Percentiles rank a stretch among this genome's conserved stretches.
These are phyloP conservation scores for Sterna hirundo DNA, from an alignment of 2,113 vertebrate species.

Conservation along the genomic window DNA sequence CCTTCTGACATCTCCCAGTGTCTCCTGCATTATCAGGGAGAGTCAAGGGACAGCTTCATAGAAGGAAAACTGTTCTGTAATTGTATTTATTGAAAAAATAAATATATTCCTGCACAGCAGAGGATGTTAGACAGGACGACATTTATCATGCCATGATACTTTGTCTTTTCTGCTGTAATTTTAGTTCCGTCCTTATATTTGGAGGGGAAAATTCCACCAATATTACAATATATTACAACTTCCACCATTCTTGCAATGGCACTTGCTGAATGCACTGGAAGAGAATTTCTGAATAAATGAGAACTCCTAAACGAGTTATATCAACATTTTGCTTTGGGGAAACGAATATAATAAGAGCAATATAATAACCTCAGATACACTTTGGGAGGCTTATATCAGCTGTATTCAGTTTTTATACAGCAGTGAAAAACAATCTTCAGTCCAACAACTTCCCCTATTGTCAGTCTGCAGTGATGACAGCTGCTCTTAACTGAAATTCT, in stretches of 20 bases:
- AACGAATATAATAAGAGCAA: slow-evolving; percentile 51
- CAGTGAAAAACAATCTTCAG: slow-evolving; percentile 48
- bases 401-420: slow-evolving; percentile 45
- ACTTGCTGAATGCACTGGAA: slow-evolving; percentile 10
- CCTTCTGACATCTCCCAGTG: slow-evolving; percentile 4
- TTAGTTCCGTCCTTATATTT: background rate
- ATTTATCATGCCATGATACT: slow-evolving; percentile 17
- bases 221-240: slow-evolving; percentile 42
- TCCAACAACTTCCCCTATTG: slow-evolving; percentile 15
- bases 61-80: slow-evolving; percentile 25
- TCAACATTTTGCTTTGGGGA: slow-evolving; percentile 57
- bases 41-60: slow-evolving; percentile 12
- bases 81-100: slow-evolving; percentile 54
- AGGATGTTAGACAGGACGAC: background rate
- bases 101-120: slow-evolving; percentile 29
- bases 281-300: slow-evolving; percentile 48
- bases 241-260: background rate
- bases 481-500: slow-evolving; percentile 34
- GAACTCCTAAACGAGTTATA: slow-evolving; percentile 44
- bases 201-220: background rate
- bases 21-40: background rate
- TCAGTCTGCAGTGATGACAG: slow-evolving; percentile 30
- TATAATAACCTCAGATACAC: slow-evolving; percentile 60
- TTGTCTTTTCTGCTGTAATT: slow-evolving; percentile 36
- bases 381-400: slow-evolving; percentile 54